These are phyloP conservation scores for Phaedon cochleariae DNA, from an alignment of 2,888 invertebrate genomes.

Conservation along the genomic window DNA sequence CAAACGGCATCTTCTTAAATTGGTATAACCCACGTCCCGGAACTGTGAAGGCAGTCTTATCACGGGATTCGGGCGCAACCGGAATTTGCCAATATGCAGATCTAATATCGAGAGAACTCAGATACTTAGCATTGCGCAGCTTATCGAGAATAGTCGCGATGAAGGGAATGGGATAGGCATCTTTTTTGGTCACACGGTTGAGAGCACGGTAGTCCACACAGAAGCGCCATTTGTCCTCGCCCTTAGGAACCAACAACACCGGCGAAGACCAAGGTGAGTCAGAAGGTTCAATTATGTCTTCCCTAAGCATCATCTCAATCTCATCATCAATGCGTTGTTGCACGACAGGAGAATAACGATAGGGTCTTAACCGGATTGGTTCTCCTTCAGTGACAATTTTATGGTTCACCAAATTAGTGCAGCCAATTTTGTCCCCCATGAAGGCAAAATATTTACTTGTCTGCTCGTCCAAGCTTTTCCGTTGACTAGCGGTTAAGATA, in stretches of 20 bases:
- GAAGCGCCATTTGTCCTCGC: constrained; percentile 3
- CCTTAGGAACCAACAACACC: constrained; percentile 6
- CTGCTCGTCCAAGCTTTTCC: background rate
- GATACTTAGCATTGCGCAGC: background rate
- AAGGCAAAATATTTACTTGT: background rate
- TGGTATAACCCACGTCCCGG: constrained; percentile 35
- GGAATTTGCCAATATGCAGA: constrained; percentile 25
- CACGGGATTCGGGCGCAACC: constrained; percentile 5
- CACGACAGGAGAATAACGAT: constrained; percentile 15
- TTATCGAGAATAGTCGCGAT: constrained; percentile 21
- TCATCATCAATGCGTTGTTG: constrained; percentile 17
- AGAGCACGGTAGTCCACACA: constrained; percentile 42
- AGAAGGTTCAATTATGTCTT: constrained; percentile 16
- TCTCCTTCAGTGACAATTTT: no score
- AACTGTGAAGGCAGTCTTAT: constrained; percentile 26
- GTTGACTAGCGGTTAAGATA: background rate
- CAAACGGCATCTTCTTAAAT: constrained; percentile 47
- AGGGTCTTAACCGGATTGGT: constrained; percentile 3
- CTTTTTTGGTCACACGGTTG: constrained; percentile 33
- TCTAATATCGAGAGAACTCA: constrained; percentile 30
- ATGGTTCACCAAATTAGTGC: constrained; percentile 7
- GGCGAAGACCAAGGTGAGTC: background rate
- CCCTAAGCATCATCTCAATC: constrained; percentile 4
- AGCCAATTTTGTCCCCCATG: constrained; percentile 4
- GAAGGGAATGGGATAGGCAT: constrained; percentile 1